phyloP scores from a whole-genome alignment of 1,140 invertebrate species.

The Meloidogyne floridensis region DNA sequence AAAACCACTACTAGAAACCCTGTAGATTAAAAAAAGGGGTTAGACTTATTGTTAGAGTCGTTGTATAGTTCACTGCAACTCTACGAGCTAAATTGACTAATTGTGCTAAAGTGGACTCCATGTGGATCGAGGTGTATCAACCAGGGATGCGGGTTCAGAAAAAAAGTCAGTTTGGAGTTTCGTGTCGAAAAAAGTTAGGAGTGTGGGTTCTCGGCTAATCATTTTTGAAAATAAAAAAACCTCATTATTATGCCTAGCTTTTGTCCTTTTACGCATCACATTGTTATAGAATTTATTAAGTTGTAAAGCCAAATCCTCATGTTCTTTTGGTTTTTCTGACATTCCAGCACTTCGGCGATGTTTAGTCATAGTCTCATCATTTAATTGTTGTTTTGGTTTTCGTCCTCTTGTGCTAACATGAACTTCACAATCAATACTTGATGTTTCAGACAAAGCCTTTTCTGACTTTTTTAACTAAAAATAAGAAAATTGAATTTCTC shows the following conservation, averaged over 20 bases:
- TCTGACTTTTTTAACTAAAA: slow-evolving; percentile 15
- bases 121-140: no score
- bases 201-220: no score
- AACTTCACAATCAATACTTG: background rate
- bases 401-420: background rate
- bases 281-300: slow-evolving; percentile 15
- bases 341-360: background rate
- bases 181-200: no score
- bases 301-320: background rate
- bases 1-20: no score
- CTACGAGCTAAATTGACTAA: no score
- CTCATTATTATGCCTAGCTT: background rate
- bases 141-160: no score
- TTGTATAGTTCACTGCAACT: no score
- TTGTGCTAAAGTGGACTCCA: no score
- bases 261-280: slow-evolving; percentile 1
- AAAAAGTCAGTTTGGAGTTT: no score
- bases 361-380: background rate
- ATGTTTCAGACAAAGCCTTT: background rate
- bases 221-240: background rate
- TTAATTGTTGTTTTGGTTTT: background rate
- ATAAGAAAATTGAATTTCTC: background rate
- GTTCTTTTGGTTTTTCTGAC: background rate
- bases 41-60: no score
- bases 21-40: no score